phyloP scores from a whole-genome alignment of 2,797 vertebrate species.

The Enteromius treurensis region DNA sequence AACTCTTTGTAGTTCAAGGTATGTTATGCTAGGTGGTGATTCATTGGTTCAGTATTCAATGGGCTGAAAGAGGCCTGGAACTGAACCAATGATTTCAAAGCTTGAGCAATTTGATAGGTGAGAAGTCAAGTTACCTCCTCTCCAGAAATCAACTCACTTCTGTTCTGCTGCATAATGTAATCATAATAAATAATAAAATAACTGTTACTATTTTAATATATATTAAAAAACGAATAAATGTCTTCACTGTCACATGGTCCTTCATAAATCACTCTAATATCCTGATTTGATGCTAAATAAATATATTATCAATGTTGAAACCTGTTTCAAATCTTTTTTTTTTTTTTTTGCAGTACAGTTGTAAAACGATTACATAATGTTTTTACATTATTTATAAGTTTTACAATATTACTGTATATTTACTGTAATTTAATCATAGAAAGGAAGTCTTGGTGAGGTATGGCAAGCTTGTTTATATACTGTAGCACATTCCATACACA shows the following conservation, averaged over 20 bases:
- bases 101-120: constrained; percentile 24
- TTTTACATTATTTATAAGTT: no score
- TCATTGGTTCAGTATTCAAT: constrained; percentile 43
- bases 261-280: not conserved
- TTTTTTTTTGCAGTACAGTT: not conserved
- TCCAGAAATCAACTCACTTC: not conserved
- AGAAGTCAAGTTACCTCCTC: not conserved
- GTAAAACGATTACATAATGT: not conserved
- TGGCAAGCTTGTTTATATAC: not conserved
- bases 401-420: not conserved
- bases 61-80: constrained; percentile 31
- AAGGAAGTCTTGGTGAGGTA: not conserved
- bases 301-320: not conserved
- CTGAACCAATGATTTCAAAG: constrained; percentile 34
- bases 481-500: not conserved
- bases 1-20: constrained; percentile 35
- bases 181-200: not conserved
- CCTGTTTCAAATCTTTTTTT: no score
- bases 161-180: not conserved
- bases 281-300: not conserved
- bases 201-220: not conserved
- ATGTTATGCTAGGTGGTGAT: constrained; percentile 43
- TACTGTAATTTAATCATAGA: no score
- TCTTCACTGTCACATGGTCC: not conserved
- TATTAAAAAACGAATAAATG: not conserved